A percentile compares a stretch with the other conserved stretches of the same genome.
Conservation (phyloP, 2,113 vertebrate species). For the Elachura formosa region DNA sequence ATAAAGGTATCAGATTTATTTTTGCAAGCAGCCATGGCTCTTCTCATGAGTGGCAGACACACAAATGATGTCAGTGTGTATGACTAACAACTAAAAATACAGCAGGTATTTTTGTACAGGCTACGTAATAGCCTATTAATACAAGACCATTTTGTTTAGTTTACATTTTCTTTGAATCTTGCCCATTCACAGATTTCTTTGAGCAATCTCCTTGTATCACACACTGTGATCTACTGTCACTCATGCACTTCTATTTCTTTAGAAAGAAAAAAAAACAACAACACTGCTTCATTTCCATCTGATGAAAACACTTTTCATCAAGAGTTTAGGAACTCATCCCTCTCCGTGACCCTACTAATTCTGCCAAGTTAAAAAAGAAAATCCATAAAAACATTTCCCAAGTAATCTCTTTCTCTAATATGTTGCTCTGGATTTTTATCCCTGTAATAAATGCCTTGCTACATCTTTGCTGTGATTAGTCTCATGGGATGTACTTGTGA, state of each 20-base stretch:
- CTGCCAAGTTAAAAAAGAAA: constrained; percentile 25
- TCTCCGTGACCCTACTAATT: background rate
- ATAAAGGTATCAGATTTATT: constrained; percentile 31
- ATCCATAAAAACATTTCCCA: constrained; percentile 29
- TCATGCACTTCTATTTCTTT: background rate
- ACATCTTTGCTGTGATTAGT: constrained; percentile 2
- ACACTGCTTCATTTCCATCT: background rate
- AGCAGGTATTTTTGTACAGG: constrained; percentile 20
- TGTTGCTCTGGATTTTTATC: background rate
- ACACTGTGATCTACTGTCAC: background rate
- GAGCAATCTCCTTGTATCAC: background rate
- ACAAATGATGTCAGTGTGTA: constrained; percentile 59
- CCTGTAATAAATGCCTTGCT: background rate
- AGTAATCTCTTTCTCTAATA: constrained; percentile 24
- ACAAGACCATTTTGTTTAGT: background rate
- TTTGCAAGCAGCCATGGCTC: constrained; percentile 20
- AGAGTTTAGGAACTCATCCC: background rate
- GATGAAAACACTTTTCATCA: background rate
- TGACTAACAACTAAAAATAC: constrained; percentile 63
- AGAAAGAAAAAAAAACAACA: background rate
- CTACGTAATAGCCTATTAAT: constrained; percentile 16
- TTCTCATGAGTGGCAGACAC: constrained; percentile 55
- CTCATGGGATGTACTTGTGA: background rate
- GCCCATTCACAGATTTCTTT: constrained; percentile 42
- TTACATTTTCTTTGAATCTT: constrained; percentile 7